phyloP scores from a whole-genome alignment of 2,888 invertebrate genomes.

The Troilus luridus region DNA sequence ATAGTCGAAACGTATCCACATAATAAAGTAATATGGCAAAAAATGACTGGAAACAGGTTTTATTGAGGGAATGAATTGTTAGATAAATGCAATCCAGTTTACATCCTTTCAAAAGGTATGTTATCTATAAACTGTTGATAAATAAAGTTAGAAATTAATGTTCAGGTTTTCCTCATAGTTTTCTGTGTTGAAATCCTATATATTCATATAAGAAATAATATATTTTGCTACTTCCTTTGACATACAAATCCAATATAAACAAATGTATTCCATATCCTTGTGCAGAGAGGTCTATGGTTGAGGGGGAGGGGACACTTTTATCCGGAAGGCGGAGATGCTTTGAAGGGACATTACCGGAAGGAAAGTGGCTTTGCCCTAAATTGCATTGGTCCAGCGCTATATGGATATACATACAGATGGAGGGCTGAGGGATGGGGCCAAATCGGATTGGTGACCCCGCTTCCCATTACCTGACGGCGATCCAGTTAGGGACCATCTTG shows the following conservation, averaged over 20 bases:
- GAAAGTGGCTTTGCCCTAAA: slow-evolving; percentile 44
- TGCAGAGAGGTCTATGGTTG: background rate
- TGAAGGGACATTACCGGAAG: slow-evolving; percentile 15
- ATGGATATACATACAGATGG: slow-evolving; percentile 45
- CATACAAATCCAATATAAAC: slow-evolving; percentile 15
- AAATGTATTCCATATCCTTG: slow-evolving; percentile 34
- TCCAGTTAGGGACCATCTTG: slow-evolving; percentile 49
- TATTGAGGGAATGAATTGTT: no score
- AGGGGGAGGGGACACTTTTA: background rate
- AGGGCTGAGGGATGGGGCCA: background rate
- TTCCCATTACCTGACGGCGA: background rate
- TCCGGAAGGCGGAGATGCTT: background rate
- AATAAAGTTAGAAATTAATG: no score
- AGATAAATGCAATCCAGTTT: no score
- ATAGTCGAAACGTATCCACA: no score
- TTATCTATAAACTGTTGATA: no score
- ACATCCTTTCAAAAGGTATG: no score
- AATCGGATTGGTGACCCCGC: slow-evolving; percentile 32
- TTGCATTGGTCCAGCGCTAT: slow-evolving; percentile 32
- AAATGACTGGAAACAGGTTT: no score
- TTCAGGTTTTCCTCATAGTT: no score
- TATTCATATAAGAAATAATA: background rate
- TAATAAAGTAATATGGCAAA: no score
- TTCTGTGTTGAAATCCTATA: no score
- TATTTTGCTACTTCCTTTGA: background rate